phyloP scores from a whole-genome alignment of 2,888 invertebrate genomes.

The Lasioglossum zephyrum region DNA sequence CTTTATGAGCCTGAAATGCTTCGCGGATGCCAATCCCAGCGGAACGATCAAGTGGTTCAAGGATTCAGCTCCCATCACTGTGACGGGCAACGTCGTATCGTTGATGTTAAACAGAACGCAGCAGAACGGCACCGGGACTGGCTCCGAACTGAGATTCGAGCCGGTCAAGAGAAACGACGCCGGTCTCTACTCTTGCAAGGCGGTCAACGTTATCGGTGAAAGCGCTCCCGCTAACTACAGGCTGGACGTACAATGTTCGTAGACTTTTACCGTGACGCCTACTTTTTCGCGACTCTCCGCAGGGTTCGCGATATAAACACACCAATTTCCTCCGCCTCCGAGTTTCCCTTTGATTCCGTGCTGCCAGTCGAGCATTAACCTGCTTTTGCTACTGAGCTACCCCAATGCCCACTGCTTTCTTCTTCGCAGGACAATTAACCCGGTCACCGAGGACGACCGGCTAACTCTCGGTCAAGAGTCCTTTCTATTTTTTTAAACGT shows the following conservation, averaged over 20 bases:
- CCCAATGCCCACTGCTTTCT: not conserved
- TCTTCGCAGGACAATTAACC: not conserved
- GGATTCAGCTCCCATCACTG: slow-evolving; percentile 76
- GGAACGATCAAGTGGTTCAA: slow-evolving; percentile 86
- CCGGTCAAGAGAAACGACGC: slow-evolving; percentile 86
- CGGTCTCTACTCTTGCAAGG: slow-evolving; percentile 94
- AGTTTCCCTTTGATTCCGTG: slow-evolving; percentile 4
- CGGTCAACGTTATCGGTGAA: slow-evolving; percentile 92
- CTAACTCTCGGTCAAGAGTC: not conserved
- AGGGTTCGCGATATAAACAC: slow-evolving; percentile 14
- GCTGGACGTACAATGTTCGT: slow-evolving; percentile 86
- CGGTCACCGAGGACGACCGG: not conserved
- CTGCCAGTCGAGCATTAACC: not conserved
- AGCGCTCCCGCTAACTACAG: slow-evolving; percentile 85
- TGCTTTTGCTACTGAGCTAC: not conserved
- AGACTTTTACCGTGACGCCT: slow-evolving; percentile 34
- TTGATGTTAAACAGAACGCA: slow-evolving; percentile 85
- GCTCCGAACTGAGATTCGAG: slow-evolving; percentile 85
- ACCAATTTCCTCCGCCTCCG: slow-evolving; percentile 3
- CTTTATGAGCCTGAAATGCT: slow-evolving; percentile 85
- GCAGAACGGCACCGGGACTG: slow-evolving; percentile 81
- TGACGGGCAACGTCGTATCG: slow-evolving; percentile 77
- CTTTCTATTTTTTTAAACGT: no score
- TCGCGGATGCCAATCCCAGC: slow-evolving; percentile 86
- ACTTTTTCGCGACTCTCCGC: slow-evolving; percentile 2